phyloP scores from a whole-genome alignment of 1,140 invertebrate species.

The Delia radicum region DNA sequence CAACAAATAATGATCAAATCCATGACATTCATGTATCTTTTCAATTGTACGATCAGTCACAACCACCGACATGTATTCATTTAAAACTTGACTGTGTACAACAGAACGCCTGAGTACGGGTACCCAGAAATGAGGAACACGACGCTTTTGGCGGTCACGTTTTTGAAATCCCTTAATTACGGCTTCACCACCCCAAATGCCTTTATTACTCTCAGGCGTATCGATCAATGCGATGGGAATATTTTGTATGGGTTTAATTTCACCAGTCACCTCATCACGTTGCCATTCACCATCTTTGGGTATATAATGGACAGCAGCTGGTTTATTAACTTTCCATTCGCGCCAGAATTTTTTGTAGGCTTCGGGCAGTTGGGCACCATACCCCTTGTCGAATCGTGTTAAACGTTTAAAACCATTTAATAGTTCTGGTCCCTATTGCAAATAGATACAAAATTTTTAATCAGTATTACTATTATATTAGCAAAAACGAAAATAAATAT shows the following conservation, averaged over 20 bases:
- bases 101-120: constrained; percentile 76
- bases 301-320: constrained; percentile 83
- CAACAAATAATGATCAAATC: constrained; percentile 93
- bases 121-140: constrained; percentile 83
- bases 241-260: constrained; percentile 74
- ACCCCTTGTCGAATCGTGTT: constrained; percentile 62
- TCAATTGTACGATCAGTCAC: constrained; percentile 80
- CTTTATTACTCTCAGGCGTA: constrained; percentile 78
- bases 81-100: constrained; percentile 92
- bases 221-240: constrained; percentile 74
- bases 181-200: constrained; percentile 97
- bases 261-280: constrained; percentile 69
- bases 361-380: constrained; percentile 71
- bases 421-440: constrained; percentile 48
- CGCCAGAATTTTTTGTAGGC: constrained; percentile 86
- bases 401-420: constrained; percentile 56
- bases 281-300: constrained; percentile 73
- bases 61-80: constrained; percentile 77
- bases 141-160: constrained; percentile 60
- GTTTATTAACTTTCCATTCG: constrained; percentile 76
- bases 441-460: neutral
- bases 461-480: neutral
- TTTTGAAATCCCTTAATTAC: constrained; percentile 87
- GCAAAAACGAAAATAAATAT: neutral
- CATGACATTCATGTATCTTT: constrained; percentile 86